A percentile compares a stretch with the other conserved stretches of the same genome.
Evolutionary conservation across 30 jellyfish, hydroid and myxozoan genomes (phyloP).

Genomic region (Aurelia sp.): DNA sequence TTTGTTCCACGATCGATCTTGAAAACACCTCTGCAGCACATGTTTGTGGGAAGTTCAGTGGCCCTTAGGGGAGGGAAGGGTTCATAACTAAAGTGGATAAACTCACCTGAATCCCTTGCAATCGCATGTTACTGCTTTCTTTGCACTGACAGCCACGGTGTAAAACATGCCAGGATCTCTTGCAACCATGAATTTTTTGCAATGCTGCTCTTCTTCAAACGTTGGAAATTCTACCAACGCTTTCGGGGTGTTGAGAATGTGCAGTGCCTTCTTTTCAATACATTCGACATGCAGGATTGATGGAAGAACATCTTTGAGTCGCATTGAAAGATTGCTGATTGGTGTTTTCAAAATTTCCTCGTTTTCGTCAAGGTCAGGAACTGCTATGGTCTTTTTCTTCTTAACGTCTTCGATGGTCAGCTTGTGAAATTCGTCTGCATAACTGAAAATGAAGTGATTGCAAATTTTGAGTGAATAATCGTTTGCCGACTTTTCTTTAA

Average conservation of each 20-base stretch:
- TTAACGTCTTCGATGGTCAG: too few species aligned
- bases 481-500: too few species aligned
- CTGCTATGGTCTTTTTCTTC: too few species aligned
- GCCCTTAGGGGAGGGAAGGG: too few species aligned
- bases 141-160: neutral
- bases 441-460: too few species aligned
- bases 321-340: neutral
- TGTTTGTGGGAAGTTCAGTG: too few species aligned
- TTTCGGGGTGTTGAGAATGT: neutral
- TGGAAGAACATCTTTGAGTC: neutral
- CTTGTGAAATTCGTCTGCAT: too few species aligned
- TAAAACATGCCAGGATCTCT: neutral
- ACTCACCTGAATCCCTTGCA: slow-evolving; percentile 1
- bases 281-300: neutral
- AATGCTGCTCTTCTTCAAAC: neutral
- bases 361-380: neutral
- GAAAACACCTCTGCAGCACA: too few species aligned
- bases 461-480: too few species aligned
- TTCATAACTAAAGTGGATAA: neutral
- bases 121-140: neutral
- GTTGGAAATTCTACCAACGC: neutral
- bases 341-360: neutral
- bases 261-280: slow-evolving; percentile 2
- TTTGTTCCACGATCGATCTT: too few species aligned
- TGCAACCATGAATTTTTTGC: slow-evolving; percentile 4